Conservation (phyloP, 2,113 vertebrate species). For the Xiphophorus hellerii region DNA sequence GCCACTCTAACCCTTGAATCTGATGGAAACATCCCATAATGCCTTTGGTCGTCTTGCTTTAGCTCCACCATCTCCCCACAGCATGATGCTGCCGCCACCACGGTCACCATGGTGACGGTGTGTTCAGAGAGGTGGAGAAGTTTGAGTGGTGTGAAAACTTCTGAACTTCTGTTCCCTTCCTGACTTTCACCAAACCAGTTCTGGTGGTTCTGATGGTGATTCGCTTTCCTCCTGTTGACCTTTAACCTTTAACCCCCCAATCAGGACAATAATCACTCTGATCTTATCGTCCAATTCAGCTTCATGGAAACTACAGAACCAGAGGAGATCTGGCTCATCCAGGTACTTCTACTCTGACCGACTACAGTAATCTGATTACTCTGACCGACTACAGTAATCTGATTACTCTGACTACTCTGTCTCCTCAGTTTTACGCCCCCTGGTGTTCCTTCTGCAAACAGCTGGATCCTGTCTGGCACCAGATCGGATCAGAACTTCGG, state of each 20-base stretch:
- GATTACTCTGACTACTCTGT: background rate
- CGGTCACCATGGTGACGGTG: too few relatives aligned
- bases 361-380: background rate
- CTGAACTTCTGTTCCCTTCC: too few relatives aligned
- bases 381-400: background rate
- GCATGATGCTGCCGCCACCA: too few relatives aligned
- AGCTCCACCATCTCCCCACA: too few relatives aligned
- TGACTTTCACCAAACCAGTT: too few relatives aligned
- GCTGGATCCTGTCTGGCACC: constrained; percentile 91
- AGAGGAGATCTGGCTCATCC: constrained; percentile 92
- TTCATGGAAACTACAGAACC: constrained; percentile 86
- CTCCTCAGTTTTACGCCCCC: constrained; percentile 91
- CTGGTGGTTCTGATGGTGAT: too few relatives aligned
- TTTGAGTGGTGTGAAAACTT: too few relatives aligned
- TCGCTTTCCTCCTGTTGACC: too few relatives aligned
- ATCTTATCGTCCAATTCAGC: constrained; percentile 65
- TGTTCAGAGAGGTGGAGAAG: too few relatives aligned
- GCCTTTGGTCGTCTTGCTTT: too few relatives aligned
- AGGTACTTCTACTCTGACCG: constrained; percentile 72
- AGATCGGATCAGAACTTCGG: constrained; percentile 90
- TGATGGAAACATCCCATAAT: too few relatives aligned
- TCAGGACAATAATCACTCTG: background rate
- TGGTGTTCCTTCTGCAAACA: constrained; percentile 95
- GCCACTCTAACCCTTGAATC: too few relatives aligned
- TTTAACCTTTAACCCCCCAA: background rate